Evolutionary conservation across 2,797 vertebrate species (phyloP).

Genomic region (Momotus momota): DNA sequence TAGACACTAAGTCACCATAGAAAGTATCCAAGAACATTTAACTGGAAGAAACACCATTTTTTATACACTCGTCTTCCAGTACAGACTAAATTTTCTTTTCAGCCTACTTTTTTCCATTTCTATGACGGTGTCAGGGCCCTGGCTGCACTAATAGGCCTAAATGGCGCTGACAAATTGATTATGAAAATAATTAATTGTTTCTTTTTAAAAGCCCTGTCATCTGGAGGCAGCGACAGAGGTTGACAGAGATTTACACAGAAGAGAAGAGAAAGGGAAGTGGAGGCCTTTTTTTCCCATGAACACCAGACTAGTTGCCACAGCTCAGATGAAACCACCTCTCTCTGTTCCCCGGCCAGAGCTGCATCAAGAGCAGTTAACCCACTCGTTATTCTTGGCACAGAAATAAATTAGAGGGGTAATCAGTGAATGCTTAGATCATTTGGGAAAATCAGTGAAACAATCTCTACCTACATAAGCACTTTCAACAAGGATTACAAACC

Average conservation of each 20-base stretch:
- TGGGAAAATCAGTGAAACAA: conserved; percentile 30
- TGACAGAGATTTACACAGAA: neutral
- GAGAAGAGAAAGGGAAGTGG: neutral
- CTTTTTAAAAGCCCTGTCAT: conserved; percentile 4
- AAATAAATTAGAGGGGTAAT: neutral
- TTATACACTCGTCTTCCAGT: neutral
- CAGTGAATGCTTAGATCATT: neutral
- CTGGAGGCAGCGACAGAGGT: neutral
- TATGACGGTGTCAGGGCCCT: neutral
- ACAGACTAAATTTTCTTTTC: neutral
- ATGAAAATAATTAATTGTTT: conserved; percentile 20
- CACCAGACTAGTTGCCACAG: neutral
- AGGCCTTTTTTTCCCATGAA: neutral
- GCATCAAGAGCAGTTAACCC: neutral
- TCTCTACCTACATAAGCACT: conserved; percentile 10
- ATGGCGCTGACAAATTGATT: neutral
- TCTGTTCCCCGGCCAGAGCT: neutral
- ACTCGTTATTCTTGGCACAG: conserved; percentile 19
- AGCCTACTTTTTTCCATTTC: neutral
- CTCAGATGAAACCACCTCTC: neutral
- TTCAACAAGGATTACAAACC: neutral
- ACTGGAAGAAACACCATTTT: neutral
- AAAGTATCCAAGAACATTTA: neutral
- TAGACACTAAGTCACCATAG: neutral
- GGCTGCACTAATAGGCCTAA: neutral